phyloP scores from a whole-genome alignment of 2,113 vertebrate species.

The Brienomyrus brachyistius region DNA sequence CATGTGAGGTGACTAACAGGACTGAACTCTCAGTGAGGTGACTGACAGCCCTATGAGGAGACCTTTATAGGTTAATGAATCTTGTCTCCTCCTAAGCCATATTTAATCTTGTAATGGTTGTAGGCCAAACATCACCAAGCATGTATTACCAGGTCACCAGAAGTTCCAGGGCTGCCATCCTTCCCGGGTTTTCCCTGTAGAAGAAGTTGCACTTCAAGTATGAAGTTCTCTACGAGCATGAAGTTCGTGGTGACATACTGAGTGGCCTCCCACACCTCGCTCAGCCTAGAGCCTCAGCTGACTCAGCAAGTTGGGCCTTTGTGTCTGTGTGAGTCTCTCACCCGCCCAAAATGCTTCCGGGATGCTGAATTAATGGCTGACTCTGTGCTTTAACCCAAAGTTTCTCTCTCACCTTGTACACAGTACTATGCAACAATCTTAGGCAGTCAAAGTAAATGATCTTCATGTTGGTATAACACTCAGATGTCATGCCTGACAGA shows the following conservation, averaged over 20 bases:
- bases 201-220: constrained; percentile 28
- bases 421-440: background rate
- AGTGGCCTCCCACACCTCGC: background rate
- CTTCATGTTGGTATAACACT: background rate
- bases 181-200: constrained; percentile 79
- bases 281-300: background rate
- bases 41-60: background rate
- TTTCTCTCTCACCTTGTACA: background rate
- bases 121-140: background rate
- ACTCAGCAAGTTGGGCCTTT: background rate
- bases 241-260: background rate
- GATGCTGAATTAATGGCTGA: background rate
- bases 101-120: background rate
- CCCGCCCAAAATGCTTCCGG: background rate
- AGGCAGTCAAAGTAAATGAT: no score
- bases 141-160: constrained; percentile 61
- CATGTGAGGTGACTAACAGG: background rate
- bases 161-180: constrained; percentile 63
- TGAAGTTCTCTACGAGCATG: background rate
- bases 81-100: background rate
- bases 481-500: background rate
- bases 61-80: background rate
- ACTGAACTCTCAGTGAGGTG: background rate
- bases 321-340: background rate
- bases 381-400: background rate